These are phyloP conservation scores for Drosophila parthenogenetica DNA, from an alignment of 2,888 invertebrate genomes.

Conservation along the genomic window DNA sequence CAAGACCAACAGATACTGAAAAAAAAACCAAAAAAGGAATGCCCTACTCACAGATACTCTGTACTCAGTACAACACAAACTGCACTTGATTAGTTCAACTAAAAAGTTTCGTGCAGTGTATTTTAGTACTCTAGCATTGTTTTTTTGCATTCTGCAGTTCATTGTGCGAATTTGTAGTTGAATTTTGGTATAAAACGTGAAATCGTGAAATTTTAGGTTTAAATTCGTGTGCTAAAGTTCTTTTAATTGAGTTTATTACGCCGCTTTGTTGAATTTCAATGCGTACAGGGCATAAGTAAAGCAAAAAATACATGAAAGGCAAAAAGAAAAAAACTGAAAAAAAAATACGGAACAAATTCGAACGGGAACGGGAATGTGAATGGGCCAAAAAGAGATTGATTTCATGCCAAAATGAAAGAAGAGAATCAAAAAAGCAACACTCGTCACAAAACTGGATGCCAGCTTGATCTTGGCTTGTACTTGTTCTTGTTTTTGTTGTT, in stretches of 20 bases:
- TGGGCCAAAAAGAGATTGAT: slow-evolving; percentile 64
- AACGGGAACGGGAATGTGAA: slow-evolving; percentile 37
- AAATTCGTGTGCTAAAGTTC: too few relatives aligned
- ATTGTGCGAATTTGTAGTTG: too few relatives aligned
- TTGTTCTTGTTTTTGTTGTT: slow-evolving; percentile 24
- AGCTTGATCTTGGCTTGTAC: slow-evolving; percentile 29
- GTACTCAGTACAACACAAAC: neutral
- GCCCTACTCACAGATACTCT: slow-evolving; percentile 10
- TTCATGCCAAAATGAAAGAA: slow-evolving; percentile 58
- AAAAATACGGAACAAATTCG: neutral
- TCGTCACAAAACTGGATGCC: slow-evolving; percentile 31
- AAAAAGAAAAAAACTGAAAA: slow-evolving; percentile 14
- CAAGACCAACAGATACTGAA: slow-evolving; percentile 14
- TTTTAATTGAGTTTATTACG: neutral
- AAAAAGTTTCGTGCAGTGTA: neutral
- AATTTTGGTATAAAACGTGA: too few relatives aligned
- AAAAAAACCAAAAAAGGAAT: slow-evolving; percentile 11
- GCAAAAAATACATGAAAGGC: slow-evolving; percentile 24
- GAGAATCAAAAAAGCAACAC: slow-evolving; percentile 38
- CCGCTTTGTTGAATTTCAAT: neutral
- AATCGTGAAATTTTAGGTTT: too few relatives aligned
- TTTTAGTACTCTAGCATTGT: too few relatives aligned
- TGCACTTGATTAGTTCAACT: neutral
- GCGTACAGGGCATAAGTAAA: slow-evolving; percentile 12
- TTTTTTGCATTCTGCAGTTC: neutral